Percentiles rank a stretch among this genome's conserved stretches.
Evolutionary conservation across 2,888 invertebrate genomes (phyloP).

Genomic region (Yponomeuta evonymella): DNA sequence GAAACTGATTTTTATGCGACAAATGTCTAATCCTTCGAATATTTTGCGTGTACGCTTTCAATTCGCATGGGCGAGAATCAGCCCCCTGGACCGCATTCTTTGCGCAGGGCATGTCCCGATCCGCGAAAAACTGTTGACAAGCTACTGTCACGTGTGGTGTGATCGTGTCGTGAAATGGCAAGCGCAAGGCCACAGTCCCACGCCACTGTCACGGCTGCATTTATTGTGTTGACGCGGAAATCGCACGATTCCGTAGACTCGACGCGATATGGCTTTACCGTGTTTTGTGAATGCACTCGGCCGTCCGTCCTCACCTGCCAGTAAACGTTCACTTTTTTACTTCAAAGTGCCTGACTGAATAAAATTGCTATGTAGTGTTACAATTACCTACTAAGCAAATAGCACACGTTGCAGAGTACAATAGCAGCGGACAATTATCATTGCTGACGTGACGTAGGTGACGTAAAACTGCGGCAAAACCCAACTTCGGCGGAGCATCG

Average conservation of each 20-base stretch:
- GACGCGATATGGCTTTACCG: neutral
- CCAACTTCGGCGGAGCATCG: neutral
- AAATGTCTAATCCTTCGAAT: too few species aligned
- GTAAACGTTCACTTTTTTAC: too few species aligned
- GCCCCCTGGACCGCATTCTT: neutral
- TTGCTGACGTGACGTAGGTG: neutral
- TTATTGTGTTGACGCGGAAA: neutral
- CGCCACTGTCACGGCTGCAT: neutral
- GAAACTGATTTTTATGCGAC: too few species aligned
- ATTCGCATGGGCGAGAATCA: too few species aligned
- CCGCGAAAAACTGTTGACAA: neutral
- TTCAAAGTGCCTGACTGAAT: neutral
- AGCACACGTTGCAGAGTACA: neutral
- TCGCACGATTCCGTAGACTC: neutral
- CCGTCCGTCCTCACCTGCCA: too few species aligned
- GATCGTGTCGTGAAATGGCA: too few species aligned
- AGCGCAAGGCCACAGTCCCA: neutral
- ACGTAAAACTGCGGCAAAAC: neutral
- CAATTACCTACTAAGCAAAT: neutral
- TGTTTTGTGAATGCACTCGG: too few species aligned
- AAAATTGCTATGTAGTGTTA: neutral
- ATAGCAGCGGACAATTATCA: neutral
- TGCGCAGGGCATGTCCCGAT: neutral
- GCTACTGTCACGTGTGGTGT: neutral
- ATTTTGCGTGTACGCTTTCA: too few species aligned